Evolutionary conservation across 2,888 invertebrate genomes (phyloP).

Genomic region (Lepetodrilus schrolli): DNA sequence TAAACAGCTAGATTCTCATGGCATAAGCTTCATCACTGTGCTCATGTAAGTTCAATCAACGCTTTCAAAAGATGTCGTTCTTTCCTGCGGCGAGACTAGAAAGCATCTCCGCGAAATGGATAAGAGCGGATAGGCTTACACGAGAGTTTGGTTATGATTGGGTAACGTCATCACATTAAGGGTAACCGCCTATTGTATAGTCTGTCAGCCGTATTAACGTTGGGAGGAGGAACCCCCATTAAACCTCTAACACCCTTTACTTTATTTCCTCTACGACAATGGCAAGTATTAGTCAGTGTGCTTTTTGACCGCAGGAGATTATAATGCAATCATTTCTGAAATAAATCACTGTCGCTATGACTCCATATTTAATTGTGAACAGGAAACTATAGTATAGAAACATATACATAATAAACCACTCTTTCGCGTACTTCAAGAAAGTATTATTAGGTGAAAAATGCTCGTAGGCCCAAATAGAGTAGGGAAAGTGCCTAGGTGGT

Average conservation of each 20-base stretch:
- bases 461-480: not conserved
- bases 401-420: not conserved
- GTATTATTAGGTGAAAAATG: conserved; percentile 24
- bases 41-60: conserved; percentile 30
- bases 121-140: not conserved
- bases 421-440: conserved; percentile 15
- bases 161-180: not conserved
- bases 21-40: conserved; percentile 39
- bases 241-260: conserved; percentile 13
- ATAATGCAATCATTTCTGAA: conserved; percentile 27
- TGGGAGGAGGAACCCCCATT: conserved; percentile 17
- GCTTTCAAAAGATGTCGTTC: not conserved
- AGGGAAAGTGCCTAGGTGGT: conserved; percentile 11
- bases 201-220: not conserved
- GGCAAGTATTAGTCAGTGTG: not conserved
- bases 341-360: conserved; percentile 30
- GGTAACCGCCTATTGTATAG: not conserved
- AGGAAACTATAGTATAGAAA: not conserved
- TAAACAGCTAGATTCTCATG: conserved; percentile 28
- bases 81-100: conserved; percentile 26
- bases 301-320: conserved; percentile 27
- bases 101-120: not conserved
- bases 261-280: conserved; percentile 15
- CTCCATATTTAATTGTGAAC: conserved; percentile 1
- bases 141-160: not conserved